Percentiles rank a stretch among this genome's conserved stretches.
phyloP scores from a whole-genome alignment of 2,113 vertebrate genomes.

The Dolichotis patagonum region DNA sequence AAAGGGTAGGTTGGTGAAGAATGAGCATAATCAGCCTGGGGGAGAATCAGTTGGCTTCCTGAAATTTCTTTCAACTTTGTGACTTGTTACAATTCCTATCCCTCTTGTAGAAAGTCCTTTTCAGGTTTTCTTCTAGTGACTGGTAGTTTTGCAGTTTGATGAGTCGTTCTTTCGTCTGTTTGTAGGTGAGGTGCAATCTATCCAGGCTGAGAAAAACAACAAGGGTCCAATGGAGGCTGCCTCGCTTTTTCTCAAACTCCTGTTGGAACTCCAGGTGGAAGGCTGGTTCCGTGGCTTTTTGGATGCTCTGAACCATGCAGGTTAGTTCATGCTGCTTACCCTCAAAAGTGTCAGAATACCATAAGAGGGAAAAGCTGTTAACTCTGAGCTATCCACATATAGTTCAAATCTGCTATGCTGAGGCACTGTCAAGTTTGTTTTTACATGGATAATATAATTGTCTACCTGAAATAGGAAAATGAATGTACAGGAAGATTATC shows the following conservation, averaged over 20 bases:
- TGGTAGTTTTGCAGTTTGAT: not conserved
- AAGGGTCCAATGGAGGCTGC: constrained; percentile 67
- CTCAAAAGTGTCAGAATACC: not conserved
- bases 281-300: constrained; percentile 84
- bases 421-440: not conserved
- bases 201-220: constrained; percentile 72
- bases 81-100: not conserved
- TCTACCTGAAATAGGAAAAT: not conserved
- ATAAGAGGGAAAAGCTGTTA: not conserved
- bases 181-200: constrained; percentile 71
- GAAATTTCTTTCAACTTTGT: not conserved
- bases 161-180: constrained; percentile 49
- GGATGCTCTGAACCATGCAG: constrained; percentile 72
- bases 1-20: not conserved
- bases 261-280: constrained; percentile 69
- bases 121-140: not conserved
- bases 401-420: not conserved
- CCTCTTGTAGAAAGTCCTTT: not conserved
- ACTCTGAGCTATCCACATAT: not conserved
- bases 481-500: not conserved
- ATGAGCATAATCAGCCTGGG: not conserved
- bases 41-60: not conserved
- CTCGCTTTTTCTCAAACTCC: constrained; percentile 63
- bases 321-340: constrained; percentile 58
- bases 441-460: constrained; percentile 5